Evolutionary conservation across 2,888 invertebrate species (phyloP), one percentile per base, ranked within the genome.

Genomic region (Andrena dorsata): DNA sequence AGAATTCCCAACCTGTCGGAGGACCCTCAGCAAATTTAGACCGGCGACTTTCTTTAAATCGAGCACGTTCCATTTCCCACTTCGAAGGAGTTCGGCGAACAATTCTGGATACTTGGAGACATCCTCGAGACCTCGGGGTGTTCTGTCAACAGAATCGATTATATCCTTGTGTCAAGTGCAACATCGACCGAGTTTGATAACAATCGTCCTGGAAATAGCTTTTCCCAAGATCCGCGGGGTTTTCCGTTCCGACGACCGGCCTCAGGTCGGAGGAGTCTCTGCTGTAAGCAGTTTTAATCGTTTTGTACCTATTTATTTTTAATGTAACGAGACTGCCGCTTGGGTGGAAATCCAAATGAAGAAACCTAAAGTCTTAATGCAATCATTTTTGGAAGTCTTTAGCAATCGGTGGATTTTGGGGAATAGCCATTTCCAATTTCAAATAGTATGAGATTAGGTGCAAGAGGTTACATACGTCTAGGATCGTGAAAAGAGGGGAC

Each of bases 51-150:
- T 96, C 94, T 96, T 96, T 84, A 96, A 93, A 90, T 96, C 96
- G 84, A 94, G 95, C 3, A 95, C 95, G 85, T 94, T 95, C 96
- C 96, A 96, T 86, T 95, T 95, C 2, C 96, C 95, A 77, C 95
- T 95, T 58, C 95, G 94, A 20, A 96, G 94, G 60, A 96, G 94
- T 90, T 96, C 96, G 7, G 96, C 96, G 86, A 97, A 96, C 74
- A 97, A 93, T 87, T 96, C 95, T 0, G 96, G 96, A 93, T 96
- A 97, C 89, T 95, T 95, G 1, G 96, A 96, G 49, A 96, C 96
- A 91, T 97, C 96, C 91, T 97, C 96, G 72, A 98, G 94, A 32
- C 97, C 98, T 94, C 96, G 96, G 13, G 97, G 97, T 64, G 97
- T 97, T 93, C 97, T 97, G 94, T 71, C 92, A 89, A 88, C 71